Evolutionary conservation across 2,113 vertebrate genomes (phyloP).

Genomic region (Dasyurus viverrinus): DNA sequence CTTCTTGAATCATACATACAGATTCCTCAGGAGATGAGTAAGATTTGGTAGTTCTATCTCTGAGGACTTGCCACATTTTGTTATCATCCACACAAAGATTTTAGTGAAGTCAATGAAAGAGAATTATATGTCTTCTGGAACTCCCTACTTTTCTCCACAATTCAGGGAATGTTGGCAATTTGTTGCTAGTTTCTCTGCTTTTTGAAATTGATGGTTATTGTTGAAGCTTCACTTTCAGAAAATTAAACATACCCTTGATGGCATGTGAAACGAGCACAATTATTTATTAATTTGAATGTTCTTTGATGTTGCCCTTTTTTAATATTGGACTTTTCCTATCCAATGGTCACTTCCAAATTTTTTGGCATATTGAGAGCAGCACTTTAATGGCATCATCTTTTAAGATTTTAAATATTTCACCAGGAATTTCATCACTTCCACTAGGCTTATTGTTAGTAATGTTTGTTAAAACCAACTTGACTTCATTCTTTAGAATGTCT

Average conservation of each 20-base stretch:
- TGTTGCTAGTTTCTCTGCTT: not conserved
- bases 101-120: not conserved
- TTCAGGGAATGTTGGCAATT: not conserved
- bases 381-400: not conserved
- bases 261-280: not conserved
- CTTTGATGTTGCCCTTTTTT: not conserved
- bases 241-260: not conserved
- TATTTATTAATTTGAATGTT: not conserved
- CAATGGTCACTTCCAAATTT: too few species aligned
- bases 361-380: too few species aligned
- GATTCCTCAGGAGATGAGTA: too few species aligned
- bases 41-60: not conserved
- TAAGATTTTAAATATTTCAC: not conserved
- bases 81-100: not conserved
- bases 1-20: too few species aligned
- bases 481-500: not conserved
- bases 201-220: not conserved
- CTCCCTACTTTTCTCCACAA: too few species aligned
- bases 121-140: not conserved
- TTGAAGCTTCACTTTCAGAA: not conserved
- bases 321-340: too few species aligned
- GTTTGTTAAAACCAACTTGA: not conserved
- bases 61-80: not conserved
- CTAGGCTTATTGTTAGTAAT: not conserved
- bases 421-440: not conserved